Evolutionary conservation across 2,113 vertebrate genomes (phyloP).

Genomic region (Cinclus cinclus): DNA sequence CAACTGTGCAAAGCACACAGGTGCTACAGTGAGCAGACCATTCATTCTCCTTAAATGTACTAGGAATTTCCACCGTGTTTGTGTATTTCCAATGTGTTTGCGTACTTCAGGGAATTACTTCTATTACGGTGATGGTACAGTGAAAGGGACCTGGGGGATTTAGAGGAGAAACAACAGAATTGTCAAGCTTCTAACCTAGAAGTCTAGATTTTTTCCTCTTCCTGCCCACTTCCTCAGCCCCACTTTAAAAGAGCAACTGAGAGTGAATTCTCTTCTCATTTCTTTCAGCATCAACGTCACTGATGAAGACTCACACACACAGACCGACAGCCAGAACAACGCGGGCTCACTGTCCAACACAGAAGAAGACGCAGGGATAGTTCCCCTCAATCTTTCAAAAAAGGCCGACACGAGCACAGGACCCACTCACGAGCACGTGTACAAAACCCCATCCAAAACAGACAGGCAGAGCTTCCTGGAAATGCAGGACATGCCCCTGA

Average conservation of each 20-base stretch:
- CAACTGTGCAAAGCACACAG: background rate
- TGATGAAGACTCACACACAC: constrained; percentile 1
- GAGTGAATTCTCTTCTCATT: background rate
- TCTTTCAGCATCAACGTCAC: constrained; percentile 57
- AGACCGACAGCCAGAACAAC: background rate
- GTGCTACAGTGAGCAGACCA: background rate
- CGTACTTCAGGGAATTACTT: background rate
- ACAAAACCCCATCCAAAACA: background rate
- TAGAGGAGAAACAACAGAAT: background rate
- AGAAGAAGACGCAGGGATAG: constrained; percentile 56
- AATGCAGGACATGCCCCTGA: constrained; percentile 83
- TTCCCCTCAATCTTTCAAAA: constrained; percentile 92
- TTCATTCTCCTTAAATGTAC: background rate
- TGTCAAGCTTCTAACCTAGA: background rate
- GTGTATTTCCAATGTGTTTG: background rate
- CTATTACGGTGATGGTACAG: background rate
- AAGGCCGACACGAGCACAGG: constrained; percentile 60
- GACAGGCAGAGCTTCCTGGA: constrained; percentile 54
- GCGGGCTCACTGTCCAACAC: background rate
- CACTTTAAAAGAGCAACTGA: background rate
- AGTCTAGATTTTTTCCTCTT: background rate
- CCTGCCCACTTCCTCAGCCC: background rate
- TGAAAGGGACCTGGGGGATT: background rate
- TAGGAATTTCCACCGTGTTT: background rate
- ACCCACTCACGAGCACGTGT: background rate